Conservation (phyloP, 2,113 vertebrate genomes). For the Chionis minor region DNA sequence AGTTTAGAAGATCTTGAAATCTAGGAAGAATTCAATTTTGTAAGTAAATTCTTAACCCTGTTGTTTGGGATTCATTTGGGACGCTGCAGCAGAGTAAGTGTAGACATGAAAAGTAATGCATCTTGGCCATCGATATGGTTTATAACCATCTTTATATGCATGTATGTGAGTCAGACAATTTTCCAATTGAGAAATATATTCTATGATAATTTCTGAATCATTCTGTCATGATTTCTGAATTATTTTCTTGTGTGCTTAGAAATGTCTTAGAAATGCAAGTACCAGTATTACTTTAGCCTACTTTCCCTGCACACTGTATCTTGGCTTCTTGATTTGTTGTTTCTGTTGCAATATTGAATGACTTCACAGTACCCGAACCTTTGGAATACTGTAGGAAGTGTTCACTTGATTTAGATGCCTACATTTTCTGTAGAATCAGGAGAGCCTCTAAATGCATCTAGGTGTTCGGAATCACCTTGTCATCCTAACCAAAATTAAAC, state of each 20-base stretch:
- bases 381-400: not conserved
- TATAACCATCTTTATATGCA: not conserved
- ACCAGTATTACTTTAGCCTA: not conserved
- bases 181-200: not conserved
- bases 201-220: not conserved
- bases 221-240: not conserved
- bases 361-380: not conserved
- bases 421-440: not conserved
- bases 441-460: not conserved
- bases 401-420: not conserved
- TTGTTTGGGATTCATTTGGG: not conserved
- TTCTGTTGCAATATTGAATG: not conserved
- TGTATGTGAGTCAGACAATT: not conserved
- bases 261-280: not conserved
- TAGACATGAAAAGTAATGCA: not conserved
- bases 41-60: not conserved
- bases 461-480: not conserved
- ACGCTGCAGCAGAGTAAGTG: not conserved
- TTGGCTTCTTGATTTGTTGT: not conserved
- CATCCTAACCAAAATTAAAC: not conserved
- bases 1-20: not conserved
- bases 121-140: not conserved
- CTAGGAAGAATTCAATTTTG: not conserved
- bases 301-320: not conserved
- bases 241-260: not conserved